Evolutionary conservation across 2,797 vertebrate species (phyloP).

Genomic region (Odontamblyopus lacepedii): DNA sequence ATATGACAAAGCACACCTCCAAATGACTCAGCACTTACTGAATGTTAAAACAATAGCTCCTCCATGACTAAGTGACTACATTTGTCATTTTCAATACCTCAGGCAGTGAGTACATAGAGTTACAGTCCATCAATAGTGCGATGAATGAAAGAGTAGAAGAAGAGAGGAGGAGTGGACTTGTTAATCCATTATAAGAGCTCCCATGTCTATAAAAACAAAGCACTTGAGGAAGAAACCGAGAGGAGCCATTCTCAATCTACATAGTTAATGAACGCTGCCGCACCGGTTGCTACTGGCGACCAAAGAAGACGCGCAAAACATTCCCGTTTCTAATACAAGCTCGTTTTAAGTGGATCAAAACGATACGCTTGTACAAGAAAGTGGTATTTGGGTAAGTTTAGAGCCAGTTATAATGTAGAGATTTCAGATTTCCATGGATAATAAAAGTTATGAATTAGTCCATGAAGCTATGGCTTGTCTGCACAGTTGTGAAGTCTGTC

Average conservation of each 20-base stretch:
- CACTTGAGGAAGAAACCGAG: constrained; percentile 4
- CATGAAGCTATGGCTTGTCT: constrained; percentile 34
- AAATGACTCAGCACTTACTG: neutral
- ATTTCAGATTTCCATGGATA: constrained; percentile 56
- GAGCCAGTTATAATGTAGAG: constrained; percentile 26
- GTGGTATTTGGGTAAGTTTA: constrained; percentile 23
- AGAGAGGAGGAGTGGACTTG: constrained; percentile 37
- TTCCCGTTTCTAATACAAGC: constrained; percentile 33
- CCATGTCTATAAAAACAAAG: constrained; percentile 39
- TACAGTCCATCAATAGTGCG: neutral
- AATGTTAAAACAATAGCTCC: constrained; percentile 4
- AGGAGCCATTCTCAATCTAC: constrained; percentile 42
- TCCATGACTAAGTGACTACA: neutral
- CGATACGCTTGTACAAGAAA: constrained; percentile 33
- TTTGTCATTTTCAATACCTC: constrained; percentile 7
- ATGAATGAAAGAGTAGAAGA: constrained; percentile 2
- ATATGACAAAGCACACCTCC: neutral
- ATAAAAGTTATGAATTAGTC: constrained; percentile 39
- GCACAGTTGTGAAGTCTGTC: constrained; percentile 55
- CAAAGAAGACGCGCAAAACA: constrained; percentile 53
- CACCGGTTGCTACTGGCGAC: constrained; percentile 60
- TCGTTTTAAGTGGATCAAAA: constrained; percentile 23
- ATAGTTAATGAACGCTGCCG: constrained; percentile 64
- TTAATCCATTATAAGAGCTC: constrained; percentile 53
- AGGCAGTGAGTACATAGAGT: neutral